Base-by-base conservation (phyloP, 2,797 vertebrate species). In the Columba guinea region DNA sequence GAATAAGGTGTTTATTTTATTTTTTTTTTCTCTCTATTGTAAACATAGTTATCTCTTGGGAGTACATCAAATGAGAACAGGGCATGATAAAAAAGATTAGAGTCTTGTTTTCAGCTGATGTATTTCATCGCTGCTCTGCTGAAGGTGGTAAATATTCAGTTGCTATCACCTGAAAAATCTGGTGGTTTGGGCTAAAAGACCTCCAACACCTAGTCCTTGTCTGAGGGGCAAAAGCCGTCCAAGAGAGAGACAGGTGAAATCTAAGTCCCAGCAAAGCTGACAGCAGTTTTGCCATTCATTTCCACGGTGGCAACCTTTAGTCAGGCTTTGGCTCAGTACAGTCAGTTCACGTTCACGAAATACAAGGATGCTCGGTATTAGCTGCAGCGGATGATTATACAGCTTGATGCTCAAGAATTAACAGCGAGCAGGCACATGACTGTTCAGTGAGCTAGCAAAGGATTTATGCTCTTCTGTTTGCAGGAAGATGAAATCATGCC, bases 401-500 rank as follows among this genome's bases (percentile, higher is more conserved):
- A 94, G 74, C 74, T 84, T 88, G 89, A 68, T 73, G 79, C 75
- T 91, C 76, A 46, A n/a, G 87, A 94, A 92, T 92, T 94, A 92
- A 60, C 52, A 94, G 90, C 4, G 9, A 58, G 82, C 46, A 79
- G 85, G 73, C 70, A 87, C 35, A 22, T 7, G 35, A 59, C 70
- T 78, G 79, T 78, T 91, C 81, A 71, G 80, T 92, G 76, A 95
- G 83, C 80, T 58, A 92, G 65, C 79, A 37, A 89, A 93, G 75
- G 79, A 96, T 96, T 97, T 92, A 24, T 88, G 79, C 84, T 96
- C 53, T 92, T 95, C 89, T 97, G 2, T 91, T 95, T 92, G 84
- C 97, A 99, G 99, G 98, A 98, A 97, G 99, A 99, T 97, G 98
- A 99, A 97, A 97, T 98, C 96, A 98, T 99, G 98, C 98, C 99